Conservation (phyloP, 2,113 vertebrate genomes). For the Hydropotes inermis region DNA sequence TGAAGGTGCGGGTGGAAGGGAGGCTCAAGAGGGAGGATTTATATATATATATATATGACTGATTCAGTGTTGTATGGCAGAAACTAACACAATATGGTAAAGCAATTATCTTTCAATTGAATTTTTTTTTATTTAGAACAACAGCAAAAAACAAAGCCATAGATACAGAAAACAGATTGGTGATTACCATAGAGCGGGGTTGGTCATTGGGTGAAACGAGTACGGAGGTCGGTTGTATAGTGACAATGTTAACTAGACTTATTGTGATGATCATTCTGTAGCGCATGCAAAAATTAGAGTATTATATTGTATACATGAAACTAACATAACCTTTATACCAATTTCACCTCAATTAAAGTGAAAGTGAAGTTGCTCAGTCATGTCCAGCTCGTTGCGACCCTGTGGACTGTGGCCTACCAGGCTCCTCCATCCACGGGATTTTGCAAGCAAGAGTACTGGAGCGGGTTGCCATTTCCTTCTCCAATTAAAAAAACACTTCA, state of each 20-base stretch:
- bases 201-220: background rate
- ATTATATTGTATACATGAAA: background rate
- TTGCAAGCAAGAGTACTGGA: background rate
- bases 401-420: background rate
- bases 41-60: background rate
- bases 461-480: background rate
- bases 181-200: background rate
- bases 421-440: background rate
- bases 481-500: background rate
- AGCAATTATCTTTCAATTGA: background rate
- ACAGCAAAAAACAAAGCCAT: background rate
- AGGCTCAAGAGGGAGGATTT: background rate
- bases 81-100: background rate
- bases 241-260: background rate
- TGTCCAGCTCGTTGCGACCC: fast-evolving
- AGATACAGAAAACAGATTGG: background rate
- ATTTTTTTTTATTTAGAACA: background rate
- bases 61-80: background rate
- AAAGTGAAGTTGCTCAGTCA: background rate
- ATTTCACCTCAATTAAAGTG: background rate
- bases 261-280: background rate
- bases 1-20: background rate
- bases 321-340: background rate
- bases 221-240: background rate
- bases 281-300: background rate